These are phyloP conservation scores for Siphamia tubifer DNA, from an alignment of 2,113 vertebrate genomes.

Conservation along the genomic window DNA sequence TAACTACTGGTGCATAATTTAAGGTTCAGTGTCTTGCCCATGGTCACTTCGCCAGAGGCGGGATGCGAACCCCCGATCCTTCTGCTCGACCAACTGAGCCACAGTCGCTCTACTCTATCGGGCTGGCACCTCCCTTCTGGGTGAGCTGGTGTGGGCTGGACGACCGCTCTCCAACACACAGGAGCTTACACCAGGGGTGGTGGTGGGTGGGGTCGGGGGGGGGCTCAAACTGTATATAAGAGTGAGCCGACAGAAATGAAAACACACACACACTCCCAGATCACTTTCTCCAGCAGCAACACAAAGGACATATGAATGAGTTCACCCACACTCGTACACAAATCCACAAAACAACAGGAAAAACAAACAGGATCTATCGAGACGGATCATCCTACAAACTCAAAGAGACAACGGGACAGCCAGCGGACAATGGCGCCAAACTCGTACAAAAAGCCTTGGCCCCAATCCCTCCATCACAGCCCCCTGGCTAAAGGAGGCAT, in stretches of 20 bases:
- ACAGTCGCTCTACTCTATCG: too few species aligned
- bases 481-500: slow-evolving; percentile 24
- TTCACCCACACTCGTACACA: slow-evolving; percentile 17
- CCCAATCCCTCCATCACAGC: slow-evolving; percentile 34
- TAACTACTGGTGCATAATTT: too few species aligned
- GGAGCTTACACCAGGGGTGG: too few species aligned
- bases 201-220: slow-evolving; percentile 1
- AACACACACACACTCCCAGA: slow-evolving; percentile 23
- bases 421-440: slow-evolving; percentile 24
- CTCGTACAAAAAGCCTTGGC: slow-evolving; percentile 3
- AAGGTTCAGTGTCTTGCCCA: too few species aligned
- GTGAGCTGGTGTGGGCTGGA: slow-evolving; percentile 44
- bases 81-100: too few species aligned
- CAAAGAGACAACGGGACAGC: slow-evolving; percentile 43
- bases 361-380: slow-evolving; percentile 58
- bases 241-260: slow-evolving; percentile 40
- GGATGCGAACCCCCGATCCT: too few species aligned
- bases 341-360: slow-evolving; percentile 54
- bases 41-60: too few species aligned
- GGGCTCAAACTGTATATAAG: slow-evolving; percentile 16
- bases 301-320: slow-evolving; percentile 8
- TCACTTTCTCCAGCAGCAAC: slow-evolving; percentile 26
- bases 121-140: slow-evolving; percentile 70
- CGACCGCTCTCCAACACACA: slow-evolving; percentile 51
- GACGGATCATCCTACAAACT: slow-evolving; percentile 50